Percentiles rank a stretch among this genome's conserved stretches.
These are phyloP conservation scores for Bufo gargarizans DNA, from an alignment of 2,113 vertebrate species.

Conservation along the genomic window DNA sequence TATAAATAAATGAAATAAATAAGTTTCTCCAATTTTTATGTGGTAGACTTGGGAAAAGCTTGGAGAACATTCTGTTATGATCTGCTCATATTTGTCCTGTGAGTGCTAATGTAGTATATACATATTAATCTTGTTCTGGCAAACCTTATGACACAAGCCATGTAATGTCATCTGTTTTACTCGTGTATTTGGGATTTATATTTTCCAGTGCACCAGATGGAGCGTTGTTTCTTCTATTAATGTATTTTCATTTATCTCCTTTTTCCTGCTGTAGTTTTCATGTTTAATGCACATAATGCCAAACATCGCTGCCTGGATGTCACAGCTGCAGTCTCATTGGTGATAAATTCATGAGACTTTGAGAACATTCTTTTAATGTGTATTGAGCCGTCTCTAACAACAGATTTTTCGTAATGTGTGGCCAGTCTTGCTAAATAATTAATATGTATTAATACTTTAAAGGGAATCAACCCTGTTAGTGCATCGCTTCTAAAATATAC, in stretches of 20 bases:
- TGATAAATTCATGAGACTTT: neutral
- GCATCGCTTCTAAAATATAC: too few relatives aligned
- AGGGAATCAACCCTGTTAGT: neutral
- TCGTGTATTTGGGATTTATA: slow-evolving; percentile 8
- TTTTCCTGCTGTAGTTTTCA: neutral
- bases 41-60: neutral
- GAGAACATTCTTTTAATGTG: neutral
- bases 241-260: neutral
- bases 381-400: neutral
- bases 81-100: neutral
- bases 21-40: neutral
- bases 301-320: too few relatives aligned
- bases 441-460: neutral
- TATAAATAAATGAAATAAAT: too few relatives aligned
- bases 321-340: neutral
- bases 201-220: neutral
- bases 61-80: slow-evolving; percentile 36
- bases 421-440: neutral
- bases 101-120: slow-evolving; percentile 9
- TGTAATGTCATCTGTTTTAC: slow-evolving; percentile 33
- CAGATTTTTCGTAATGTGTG: too few relatives aligned
- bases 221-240: neutral
- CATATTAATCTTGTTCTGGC: slow-evolving; percentile 29
- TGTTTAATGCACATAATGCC: neutral
- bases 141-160: slow-evolving; percentile 22